Percentiles rank a stretch among this genome's conserved stretches.
Evolutionary conservation across 2,888 invertebrate genomes (phyloP).

Genomic region (Alcis repandata): DNA sequence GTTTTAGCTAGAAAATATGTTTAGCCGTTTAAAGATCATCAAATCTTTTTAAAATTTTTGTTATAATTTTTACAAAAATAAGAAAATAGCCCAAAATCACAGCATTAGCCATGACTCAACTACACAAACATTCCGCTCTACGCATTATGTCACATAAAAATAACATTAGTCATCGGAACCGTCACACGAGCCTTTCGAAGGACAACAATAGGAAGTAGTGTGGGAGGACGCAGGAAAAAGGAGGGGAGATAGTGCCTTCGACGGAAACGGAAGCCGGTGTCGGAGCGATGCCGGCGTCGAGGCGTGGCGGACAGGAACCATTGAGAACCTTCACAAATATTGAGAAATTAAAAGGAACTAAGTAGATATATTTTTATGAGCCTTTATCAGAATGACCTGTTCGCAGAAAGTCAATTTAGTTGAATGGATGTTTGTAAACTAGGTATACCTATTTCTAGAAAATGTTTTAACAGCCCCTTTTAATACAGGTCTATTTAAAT

Average conservation of each 20-base stretch:
- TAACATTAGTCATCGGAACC: conserved; percentile 18
- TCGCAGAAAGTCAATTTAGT: too few species aligned
- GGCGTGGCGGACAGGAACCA: conserved; percentile 8
- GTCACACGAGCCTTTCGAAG: conserved; percentile 14
- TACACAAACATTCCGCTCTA: neutral
- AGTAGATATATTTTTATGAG: too few species aligned
- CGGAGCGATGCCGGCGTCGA: neutral
- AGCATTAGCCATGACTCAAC: neutral
- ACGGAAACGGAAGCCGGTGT: conserved; percentile 29
- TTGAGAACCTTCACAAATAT: conserved; percentile 6
- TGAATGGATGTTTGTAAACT: too few species aligned
- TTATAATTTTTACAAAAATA: too few species aligned
- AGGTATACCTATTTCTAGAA: too few species aligned
- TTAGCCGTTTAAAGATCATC: too few species aligned
- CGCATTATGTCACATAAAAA: conserved; percentile 9
- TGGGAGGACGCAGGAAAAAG: conserved; percentile 23
- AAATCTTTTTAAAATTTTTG: too few species aligned
- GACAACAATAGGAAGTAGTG: conserved; percentile 22
- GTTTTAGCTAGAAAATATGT: too few species aligned
- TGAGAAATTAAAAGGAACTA: conserved; percentile 9
- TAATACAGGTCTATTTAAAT: too few species aligned
- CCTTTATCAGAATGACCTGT: too few species aligned
- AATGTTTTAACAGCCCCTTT: too few species aligned
- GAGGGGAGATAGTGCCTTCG: conserved; percentile 23
- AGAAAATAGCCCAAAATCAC: too few species aligned